These are phyloP conservation scores for Pterobdella sp. DNA, from an alignment of 2,888 invertebrate genomes.

Conservation along the genomic window DNA sequence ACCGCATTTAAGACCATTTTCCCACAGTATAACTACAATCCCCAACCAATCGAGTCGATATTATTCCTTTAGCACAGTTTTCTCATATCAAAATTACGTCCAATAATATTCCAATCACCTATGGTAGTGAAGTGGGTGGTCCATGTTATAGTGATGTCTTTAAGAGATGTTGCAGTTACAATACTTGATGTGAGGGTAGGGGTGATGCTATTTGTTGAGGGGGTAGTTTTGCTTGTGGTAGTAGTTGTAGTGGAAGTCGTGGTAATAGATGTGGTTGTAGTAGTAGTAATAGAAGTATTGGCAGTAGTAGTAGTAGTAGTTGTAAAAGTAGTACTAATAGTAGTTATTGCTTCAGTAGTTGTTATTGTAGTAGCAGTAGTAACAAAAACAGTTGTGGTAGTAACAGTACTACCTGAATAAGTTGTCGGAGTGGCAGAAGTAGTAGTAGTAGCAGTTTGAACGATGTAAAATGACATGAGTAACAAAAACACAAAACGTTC, in stretches of 20 bases:
- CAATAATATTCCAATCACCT: too few species aligned
- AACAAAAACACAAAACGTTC: too few species aligned
- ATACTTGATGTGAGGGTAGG: not conserved
- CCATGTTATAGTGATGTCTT: too few species aligned
- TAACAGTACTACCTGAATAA: not conserved
- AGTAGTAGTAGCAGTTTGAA: constrained; percentile 14
- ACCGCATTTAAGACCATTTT: too few species aligned
- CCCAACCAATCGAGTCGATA: too few species aligned
- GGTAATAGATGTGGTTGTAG: constrained; percentile 4
- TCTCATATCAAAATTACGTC: too few species aligned
- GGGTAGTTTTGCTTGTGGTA: not conserved
- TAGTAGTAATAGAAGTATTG: constrained; percentile 8
- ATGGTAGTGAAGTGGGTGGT: too few species aligned
- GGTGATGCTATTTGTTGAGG: not conserved
- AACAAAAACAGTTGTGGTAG: not conserved
- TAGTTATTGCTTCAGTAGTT: not conserved
- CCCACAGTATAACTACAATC: too few species aligned
- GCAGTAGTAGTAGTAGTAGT: constrained; percentile 12
- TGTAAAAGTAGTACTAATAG: constrained; percentile 6
- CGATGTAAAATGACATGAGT: too few species aligned
- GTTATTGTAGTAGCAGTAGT: constrained; percentile 5
- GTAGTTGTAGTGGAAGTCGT: constrained; percentile 9
- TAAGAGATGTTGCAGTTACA: not conserved
- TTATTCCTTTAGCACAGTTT: too few species aligned
- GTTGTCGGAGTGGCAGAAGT: constrained; percentile 2